phyloP scores from a whole-genome alignment of 2,113 vertebrate genomes.

The Bothrops jararaca region DNA sequence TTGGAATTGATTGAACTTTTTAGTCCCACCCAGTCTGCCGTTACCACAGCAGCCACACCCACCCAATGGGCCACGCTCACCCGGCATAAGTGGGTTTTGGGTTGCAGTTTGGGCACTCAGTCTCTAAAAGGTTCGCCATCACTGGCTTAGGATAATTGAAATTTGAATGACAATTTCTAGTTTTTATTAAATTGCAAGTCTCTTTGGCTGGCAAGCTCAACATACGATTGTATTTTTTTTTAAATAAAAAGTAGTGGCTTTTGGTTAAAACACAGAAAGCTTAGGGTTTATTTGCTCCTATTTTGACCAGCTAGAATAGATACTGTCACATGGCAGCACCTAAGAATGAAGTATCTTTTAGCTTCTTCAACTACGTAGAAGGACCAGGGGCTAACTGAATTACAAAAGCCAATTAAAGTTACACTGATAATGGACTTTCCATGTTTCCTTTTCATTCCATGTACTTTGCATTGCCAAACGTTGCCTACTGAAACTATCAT shows the following conservation, averaged over 20 bases:
- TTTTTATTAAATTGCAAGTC: background rate
- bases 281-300: background rate
- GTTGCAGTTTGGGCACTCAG: too few relatives aligned
- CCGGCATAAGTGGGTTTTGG: too few relatives aligned
- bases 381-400: background rate
- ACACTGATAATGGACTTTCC: background rate
- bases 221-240: background rate
- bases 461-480: slow-evolving; percentile 48
- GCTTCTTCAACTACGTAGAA: background rate
- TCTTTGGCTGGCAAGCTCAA: background rate
- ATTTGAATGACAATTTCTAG: background rate
- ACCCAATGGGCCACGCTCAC: too few relatives aligned
- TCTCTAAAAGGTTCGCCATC: too few relatives aligned
- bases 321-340: background rate
- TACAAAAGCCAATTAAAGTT: background rate
- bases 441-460: slow-evolving; percentile 24
- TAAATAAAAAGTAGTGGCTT: background rate
- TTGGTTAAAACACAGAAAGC: background rate
- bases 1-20: too few relatives aligned
- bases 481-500: slow-evolving; percentile 31
- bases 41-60: too few relatives aligned
- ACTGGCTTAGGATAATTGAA: background rate
- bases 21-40: too few relatives aligned
- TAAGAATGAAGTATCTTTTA: background rate
- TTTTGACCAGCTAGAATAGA: background rate